phyloP scores from a whole-genome alignment of 2,113 vertebrate genomes.

The Aphyosemion australe region DNA sequence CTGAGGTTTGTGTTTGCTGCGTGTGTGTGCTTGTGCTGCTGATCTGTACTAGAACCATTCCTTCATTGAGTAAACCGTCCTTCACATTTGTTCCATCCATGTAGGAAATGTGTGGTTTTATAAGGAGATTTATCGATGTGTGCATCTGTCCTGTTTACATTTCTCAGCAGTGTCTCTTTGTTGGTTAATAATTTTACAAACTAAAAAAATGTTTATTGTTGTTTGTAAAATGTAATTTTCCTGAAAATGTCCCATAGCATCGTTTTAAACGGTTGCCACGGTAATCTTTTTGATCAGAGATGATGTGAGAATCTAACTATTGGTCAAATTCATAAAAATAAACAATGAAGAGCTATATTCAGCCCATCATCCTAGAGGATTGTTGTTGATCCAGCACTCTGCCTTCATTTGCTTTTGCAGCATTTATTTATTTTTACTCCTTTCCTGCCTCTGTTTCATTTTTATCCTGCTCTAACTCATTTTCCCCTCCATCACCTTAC shows the following conservation, averaged over 20 bases:
- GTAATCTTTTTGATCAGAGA: background rate
- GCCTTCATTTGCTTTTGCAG: background rate
- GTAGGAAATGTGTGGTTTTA: background rate
- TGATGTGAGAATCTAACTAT: background rate
- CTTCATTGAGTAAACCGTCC: background rate
- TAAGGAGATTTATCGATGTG: conserved; percentile 1
- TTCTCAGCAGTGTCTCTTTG: background rate
- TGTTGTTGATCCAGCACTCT: background rate
- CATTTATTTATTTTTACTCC: background rate
- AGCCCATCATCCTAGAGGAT: background rate
- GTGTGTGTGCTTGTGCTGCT: conserved; percentile 22
- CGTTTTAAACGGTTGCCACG: background rate
- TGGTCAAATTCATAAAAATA: background rate
- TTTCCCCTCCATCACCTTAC: background rate
- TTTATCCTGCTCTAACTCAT: conserved; percentile 4
- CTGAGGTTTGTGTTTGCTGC: conserved; percentile 50
- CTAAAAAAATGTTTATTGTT: background rate
- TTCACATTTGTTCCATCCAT: background rate
- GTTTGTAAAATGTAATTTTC: background rate
- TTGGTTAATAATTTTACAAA: background rate
- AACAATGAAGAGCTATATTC: background rate
- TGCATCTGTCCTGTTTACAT: conserved; percentile 18
- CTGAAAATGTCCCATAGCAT: background rate
- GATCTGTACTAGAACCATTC: background rate
- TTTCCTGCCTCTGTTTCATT: conserved; percentile 1